Evolutionary conservation across 2,888 invertebrate species (phyloP).

Genomic region (Apotomis capreana): DNA sequence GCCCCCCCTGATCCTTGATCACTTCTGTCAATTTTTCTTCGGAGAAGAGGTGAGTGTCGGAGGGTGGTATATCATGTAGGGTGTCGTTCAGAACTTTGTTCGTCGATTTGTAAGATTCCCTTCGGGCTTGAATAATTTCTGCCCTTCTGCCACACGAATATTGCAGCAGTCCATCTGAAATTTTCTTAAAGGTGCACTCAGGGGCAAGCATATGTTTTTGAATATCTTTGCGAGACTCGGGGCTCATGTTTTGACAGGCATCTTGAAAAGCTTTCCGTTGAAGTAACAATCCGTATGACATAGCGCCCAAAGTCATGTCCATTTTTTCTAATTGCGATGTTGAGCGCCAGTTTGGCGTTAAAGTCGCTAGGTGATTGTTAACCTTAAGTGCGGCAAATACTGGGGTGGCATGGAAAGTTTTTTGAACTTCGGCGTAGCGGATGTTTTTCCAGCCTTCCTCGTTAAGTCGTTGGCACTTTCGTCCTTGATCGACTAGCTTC

Average conservation of each 20-base stretch:
- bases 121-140: constrained; percentile 2
- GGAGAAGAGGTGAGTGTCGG: constrained; percentile 11
- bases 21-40: constrained; percentile 1
- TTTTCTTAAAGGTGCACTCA: not conserved
- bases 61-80: constrained; percentile 1
- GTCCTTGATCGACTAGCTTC: not conserved
- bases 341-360: not conserved
- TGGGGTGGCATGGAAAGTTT: not conserved
- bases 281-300: constrained; percentile 1
- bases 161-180: no score
- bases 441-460: no score
- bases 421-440: no score
- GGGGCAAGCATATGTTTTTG: constrained; percentile 7
- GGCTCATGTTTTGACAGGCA: constrained; percentile 6
- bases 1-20: constrained; percentile 3
- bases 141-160: not conserved
- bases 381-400: constrained; percentile 3
- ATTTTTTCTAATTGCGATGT: constrained; percentile 9
- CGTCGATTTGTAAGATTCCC: not conserved
- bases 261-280: constrained; percentile 9
- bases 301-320: constrained; percentile 13
- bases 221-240: not conserved
- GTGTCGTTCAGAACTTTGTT: not conserved
- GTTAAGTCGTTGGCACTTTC: no score
- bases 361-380: not conserved